Evolutionary conservation across 2,113 vertebrate genomes (phyloP).

Genomic region (Mystacornis crossleyi): DNA sequence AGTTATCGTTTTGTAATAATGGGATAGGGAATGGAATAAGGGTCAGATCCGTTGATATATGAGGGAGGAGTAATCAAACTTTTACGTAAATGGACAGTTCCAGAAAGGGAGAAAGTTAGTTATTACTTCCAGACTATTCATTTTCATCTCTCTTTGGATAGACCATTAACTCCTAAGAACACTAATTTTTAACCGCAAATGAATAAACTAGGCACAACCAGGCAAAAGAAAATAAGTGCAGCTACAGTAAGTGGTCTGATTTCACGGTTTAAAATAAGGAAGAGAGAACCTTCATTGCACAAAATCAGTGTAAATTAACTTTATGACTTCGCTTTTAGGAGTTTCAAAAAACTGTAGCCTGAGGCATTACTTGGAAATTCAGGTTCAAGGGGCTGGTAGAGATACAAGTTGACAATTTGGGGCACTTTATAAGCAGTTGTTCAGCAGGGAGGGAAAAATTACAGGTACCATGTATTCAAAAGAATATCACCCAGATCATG

Average conservation of each 20-base stretch:
- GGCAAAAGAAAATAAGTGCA: neutral
- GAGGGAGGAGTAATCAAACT: neutral
- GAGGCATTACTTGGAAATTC: neutral
- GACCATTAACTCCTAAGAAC: neutral
- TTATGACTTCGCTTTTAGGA: neutral
- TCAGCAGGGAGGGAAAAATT: neutral
- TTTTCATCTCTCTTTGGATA: neutral
- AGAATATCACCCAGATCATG: neutral
- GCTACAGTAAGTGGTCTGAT: neutral
- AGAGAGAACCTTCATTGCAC: neutral
- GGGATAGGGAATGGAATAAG: neutral
- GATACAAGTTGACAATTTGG: neutral
- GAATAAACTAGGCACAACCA: neutral
- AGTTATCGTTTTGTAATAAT: neutral
- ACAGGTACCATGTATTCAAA: neutral
- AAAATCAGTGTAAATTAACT: neutral
- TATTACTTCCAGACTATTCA: neutral
- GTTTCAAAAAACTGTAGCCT: neutral
- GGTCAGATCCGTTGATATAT: neutral
- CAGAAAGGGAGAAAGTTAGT: neutral
- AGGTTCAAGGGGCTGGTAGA: neutral
- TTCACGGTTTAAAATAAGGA: neutral
- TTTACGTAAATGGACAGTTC: neutral
- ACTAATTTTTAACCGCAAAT: neutral
- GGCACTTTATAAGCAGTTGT: neutral